Percentiles rank a stretch among this genome's conserved stretches.
Conservation (phyloP, 2,888 invertebrate species). For the Myopa testacea region DNA sequence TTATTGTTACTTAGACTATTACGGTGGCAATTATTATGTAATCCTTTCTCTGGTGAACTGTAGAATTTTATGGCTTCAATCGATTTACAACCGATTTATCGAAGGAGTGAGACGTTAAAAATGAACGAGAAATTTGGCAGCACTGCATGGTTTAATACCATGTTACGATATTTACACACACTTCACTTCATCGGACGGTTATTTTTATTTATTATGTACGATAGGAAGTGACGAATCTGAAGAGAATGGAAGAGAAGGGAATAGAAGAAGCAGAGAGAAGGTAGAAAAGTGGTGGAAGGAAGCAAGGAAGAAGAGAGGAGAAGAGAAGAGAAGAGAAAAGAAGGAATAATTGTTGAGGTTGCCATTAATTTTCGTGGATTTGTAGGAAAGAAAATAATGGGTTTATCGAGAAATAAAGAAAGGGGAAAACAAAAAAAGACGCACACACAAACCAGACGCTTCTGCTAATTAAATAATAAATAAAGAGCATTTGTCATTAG, state of each 20-base stretch:
- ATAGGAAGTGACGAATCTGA: background rate
- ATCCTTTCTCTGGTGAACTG: background rate
- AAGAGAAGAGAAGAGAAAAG: background rate
- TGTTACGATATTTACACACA: no score
- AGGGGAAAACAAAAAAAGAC: no score
- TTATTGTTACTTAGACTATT: no score
- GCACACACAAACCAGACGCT: no score
- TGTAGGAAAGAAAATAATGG: background rate
- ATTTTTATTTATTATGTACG: no score
- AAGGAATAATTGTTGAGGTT: no score
- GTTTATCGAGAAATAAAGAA: background rate
- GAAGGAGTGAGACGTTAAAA: background rate
- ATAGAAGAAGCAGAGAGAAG: background rate
- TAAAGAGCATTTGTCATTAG: no score
- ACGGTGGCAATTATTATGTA: no score
- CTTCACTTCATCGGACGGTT: no score
- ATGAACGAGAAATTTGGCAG: background rate
- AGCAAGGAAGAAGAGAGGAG: background rate
- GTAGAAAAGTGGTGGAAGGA: background rate
- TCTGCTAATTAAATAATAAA: no score
- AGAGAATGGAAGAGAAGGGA: background rate
- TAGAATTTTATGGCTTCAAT: slow-evolving; percentile 8
- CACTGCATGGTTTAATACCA: background rate
- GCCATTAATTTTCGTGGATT: background rate
- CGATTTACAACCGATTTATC: background rate